These are phyloP conservation scores for Pelecanus crispus DNA, from an alignment of 2,113 vertebrate genomes.

Conservation along the genomic window DNA sequence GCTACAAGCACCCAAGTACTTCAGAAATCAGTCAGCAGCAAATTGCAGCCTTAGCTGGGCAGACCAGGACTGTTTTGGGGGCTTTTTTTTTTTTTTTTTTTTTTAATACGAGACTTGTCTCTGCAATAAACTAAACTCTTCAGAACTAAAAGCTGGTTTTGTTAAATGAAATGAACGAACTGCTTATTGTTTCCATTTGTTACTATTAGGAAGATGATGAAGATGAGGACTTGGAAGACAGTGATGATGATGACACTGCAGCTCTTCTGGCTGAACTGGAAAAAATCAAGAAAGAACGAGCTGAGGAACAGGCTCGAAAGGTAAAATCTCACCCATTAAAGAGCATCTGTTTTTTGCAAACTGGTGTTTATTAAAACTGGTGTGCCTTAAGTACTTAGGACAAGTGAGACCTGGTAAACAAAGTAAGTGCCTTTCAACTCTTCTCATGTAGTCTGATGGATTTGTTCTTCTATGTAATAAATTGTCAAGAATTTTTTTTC, in stretches of 20 bases:
- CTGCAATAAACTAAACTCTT: neutral
- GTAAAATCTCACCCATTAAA: slow-evolving; percentile 61
- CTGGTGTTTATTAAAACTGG: neutral
- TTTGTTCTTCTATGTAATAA: neutral
- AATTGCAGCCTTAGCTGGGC: neutral
- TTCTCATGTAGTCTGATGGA: neutral
- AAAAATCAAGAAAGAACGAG: slow-evolving; percentile 97
- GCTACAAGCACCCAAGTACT: neutral
- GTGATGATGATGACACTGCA: slow-evolving; percentile 93
- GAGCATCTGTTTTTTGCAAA: neutral
- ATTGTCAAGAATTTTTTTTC: neutral
- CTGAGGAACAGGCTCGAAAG: slow-evolving; percentile 94
- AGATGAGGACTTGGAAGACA: slow-evolving; percentile 89
- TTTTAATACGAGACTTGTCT: neutral
- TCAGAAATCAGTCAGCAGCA: neutral
- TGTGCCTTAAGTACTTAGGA: neutral
- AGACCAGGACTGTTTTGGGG: neutral
- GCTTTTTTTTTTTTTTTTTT: neutral
- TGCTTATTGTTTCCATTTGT: neutral
- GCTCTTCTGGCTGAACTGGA: slow-evolving; percentile 95
- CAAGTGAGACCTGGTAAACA: neutral
- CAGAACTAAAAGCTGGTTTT: neutral
- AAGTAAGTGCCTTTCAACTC: neutral
- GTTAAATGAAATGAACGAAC: neutral
- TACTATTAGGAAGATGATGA: slow-evolving; percentile 75